Evolutionary conservation across 1,140 invertebrate species (phyloP), one percentile per base, ranked within the genome.

Genomic region (Neotoxoptera formosana): DNA sequence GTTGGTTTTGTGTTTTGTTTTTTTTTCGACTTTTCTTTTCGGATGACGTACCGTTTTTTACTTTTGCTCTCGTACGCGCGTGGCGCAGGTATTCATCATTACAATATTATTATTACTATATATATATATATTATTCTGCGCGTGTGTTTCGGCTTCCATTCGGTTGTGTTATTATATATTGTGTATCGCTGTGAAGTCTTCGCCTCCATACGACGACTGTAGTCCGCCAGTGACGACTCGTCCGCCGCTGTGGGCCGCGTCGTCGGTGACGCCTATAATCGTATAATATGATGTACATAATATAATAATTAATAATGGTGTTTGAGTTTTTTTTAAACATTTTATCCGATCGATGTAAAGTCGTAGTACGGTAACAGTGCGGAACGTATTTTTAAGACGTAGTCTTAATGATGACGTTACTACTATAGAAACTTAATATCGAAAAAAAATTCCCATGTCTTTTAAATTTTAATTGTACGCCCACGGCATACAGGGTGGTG

Each of bases 11-110:
- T 48, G 6, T n/a, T 47, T n/a, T n/a, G n/a, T n/a, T 87, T 30
- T 30, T 47, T 47, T 87, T 45, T 47, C 83, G 83, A 45, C 48
- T 88, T 88, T 88, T 88, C 47, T 88, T 88, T 88, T 53, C 47
- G 8, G n/a, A 88, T 51, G 84, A 47, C 83, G 34, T 87, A 45
- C 86, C 48, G 86, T 88, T 88, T 88, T 88, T 88, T 47, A 88
- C 86, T 88, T 88, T 88, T 67, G 60, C 45, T 41, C 21, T 47
- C 83, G 23, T 11, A 3, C 41, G 20, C 9, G 11, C 41, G 23
- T 17, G 21, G 83, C 9, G 36, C n/a, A n/a, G n/a, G n/a, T 67
- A n/a, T 67, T 67, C 30, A 9, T 67, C 30, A n/a, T 30, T 30
- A n/a, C n/a, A n/a, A n/a, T 41, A 41, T 41, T 41, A 41, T 41